phyloP scores from a whole-genome alignment of 2,113 vertebrate species.

The Pollachius pollachius region DNA sequence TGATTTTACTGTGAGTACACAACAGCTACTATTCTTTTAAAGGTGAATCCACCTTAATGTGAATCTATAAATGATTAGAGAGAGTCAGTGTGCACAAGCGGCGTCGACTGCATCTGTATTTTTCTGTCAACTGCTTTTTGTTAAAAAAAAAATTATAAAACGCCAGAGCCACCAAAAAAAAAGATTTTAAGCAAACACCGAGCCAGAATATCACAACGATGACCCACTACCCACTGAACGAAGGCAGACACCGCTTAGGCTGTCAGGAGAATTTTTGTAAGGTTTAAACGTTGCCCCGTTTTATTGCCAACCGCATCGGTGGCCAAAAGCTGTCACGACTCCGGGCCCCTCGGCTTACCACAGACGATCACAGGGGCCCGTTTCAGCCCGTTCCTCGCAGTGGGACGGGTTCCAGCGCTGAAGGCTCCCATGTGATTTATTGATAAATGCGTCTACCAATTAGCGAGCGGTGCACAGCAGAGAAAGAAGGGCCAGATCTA shows the following conservation, averaged over 20 bases:
- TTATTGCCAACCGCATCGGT: neutral
- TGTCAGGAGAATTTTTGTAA: neutral
- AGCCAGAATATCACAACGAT: too few species aligned
- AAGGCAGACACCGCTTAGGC: conserved; percentile 12
- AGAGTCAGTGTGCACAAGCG: conserved; percentile 6
- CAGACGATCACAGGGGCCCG: neutral
- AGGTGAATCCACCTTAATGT: neutral
- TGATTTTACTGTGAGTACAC: neutral
- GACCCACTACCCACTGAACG: neutral
- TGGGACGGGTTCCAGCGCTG: neutral
- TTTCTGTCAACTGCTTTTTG: neutral
- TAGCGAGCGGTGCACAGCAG: conserved; percentile 9
- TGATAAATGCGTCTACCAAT: conserved; percentile 9
- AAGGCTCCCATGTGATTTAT: neutral
- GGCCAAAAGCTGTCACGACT: neutral
- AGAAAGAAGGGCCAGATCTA: neutral
- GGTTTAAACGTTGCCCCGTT: neutral
- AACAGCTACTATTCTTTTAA: neutral
- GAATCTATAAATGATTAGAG: conserved; percentile 9
- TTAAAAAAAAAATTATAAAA: too few species aligned
- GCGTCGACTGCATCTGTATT: neutral
- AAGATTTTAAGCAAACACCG: too few species aligned
- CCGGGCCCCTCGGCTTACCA: neutral
- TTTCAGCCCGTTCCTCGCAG: conserved; percentile 3
- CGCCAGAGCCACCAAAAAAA: too few species aligned